Evolutionary conservation across 2,113 vertebrate genomes (phyloP).

Genomic region (Carlito syrichta): DNA sequence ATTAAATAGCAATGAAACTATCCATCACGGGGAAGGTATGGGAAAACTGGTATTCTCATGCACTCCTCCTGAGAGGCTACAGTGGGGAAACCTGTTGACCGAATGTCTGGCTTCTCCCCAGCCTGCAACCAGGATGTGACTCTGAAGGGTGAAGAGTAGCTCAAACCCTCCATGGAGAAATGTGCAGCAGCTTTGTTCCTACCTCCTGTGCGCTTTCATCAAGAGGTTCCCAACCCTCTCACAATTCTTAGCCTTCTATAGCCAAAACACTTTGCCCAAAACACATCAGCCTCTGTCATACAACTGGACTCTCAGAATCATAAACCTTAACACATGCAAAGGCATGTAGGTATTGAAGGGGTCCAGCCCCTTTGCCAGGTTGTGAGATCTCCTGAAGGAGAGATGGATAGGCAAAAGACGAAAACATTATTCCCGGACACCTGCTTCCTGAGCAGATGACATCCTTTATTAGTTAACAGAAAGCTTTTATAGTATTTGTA

Average conservation of each 20-base stretch:
- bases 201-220: not conserved
- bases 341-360: too few relatives aligned
- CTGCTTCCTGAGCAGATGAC: too few relatives aligned
- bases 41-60: not conserved
- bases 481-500: too few relatives aligned
- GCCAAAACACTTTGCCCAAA: not conserved
- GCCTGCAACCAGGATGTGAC: not conserved
- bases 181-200: not conserved
- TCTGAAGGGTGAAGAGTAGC: not conserved
- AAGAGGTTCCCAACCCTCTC: not conserved
- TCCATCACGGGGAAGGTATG: not conserved
- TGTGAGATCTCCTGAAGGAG: too few relatives aligned
- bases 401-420: too few relatives aligned
- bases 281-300: not conserved
- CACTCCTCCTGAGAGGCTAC: not conserved
- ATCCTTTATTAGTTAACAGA: too few relatives aligned
- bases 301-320: not conserved
- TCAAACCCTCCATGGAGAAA: not conserved
- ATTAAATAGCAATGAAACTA: not conserved
- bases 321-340: too few relatives aligned
- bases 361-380: too few relatives aligned
- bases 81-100: not conserved
- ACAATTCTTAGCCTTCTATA: not conserved
- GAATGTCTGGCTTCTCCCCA: too few relatives aligned
- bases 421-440: too few relatives aligned